A percentile compares a stretch with the other conserved stretches of the same genome.
These are phyloP conservation scores for Lutraria rhynchaena DNA, from an alignment of 1,140 invertebrate genomes.

Conservation along the genomic window DNA sequence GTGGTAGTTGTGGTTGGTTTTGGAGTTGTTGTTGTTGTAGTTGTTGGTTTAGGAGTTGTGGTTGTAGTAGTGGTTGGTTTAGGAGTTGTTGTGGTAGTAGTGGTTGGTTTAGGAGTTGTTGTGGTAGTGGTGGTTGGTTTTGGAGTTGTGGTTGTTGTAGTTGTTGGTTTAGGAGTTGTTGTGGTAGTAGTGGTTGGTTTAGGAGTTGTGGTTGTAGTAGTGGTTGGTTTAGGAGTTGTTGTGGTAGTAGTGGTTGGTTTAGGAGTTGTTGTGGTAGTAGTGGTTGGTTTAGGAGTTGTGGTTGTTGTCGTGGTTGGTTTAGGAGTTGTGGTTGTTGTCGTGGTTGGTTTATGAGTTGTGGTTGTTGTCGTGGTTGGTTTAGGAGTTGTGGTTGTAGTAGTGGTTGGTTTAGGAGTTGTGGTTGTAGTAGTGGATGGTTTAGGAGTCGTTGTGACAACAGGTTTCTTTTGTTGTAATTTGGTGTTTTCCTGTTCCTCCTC, in stretches of 20 bases:
- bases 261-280: conserved; percentile 11
- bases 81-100: not conserved
- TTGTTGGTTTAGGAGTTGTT: conserved; percentile 31
- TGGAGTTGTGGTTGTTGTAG: not conserved
- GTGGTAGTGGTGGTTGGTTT: conserved; percentile 14
- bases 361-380: conserved; percentile 18
- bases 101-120: too few relatives aligned
- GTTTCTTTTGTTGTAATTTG: not conserved
- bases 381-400: conserved; percentile 3
- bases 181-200: conserved; percentile 39
- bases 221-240: not conserved
- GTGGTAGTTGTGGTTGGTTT: not conserved
- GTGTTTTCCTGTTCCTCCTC: conserved; percentile 6
- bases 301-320: conserved; percentile 24
- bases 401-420: conserved; percentile 2
- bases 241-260: conserved; percentile 17
- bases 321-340: conserved; percentile 11
- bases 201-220: conserved; percentile 7
- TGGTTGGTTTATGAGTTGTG: conserved; percentile 4
- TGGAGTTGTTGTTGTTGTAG: conserved; percentile 36
- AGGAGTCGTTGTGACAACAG: not conserved
- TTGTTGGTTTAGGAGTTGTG: conserved; percentile 23
- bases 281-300: conserved; percentile 19
- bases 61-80: not conserved
- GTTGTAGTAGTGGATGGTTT: not conserved